phyloP scores from a whole-genome alignment of 2,888 invertebrate genomes.

The Kuschelorhynchus macadamiae region DNA sequence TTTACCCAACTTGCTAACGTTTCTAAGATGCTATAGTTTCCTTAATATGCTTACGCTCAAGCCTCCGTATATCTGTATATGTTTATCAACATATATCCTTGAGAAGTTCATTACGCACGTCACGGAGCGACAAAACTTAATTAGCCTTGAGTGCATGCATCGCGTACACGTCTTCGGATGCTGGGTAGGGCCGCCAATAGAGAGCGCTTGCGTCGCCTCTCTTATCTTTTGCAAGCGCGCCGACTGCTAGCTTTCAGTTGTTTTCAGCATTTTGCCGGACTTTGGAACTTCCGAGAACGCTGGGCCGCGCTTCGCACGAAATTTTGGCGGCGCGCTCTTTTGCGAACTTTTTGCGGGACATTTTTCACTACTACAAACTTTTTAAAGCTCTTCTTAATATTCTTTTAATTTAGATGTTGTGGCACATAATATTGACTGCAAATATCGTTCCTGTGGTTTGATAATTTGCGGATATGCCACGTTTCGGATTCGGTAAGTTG shows the following conservation, averaged over 20 bases:
- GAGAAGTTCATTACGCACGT: constrained; percentile 33
- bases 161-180: constrained; percentile 38
- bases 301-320: constrained; percentile 21
- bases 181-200: constrained; percentile 40
- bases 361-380: too few species aligned
- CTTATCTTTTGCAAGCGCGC: constrained; percentile 39
- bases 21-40: too few species aligned
- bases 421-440: too few species aligned
- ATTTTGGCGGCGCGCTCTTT: constrained; percentile 32
- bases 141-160: constrained; percentile 37
- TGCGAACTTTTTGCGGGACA: constrained; percentile 38
- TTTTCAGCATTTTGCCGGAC: constrained; percentile 40
- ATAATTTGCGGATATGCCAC: too few species aligned
- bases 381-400: too few species aligned
- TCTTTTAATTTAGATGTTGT: too few species aligned
- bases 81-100: constrained; percentile 12
- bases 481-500: too few species aligned
- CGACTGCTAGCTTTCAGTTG: constrained; percentile 47
- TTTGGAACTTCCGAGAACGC: constrained; percentile 24
- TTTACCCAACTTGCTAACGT: too few species aligned
- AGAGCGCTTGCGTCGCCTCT: constrained; percentile 40
- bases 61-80: too few species aligned
- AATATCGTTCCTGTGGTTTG: too few species aligned
- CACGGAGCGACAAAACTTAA: constrained; percentile 31
- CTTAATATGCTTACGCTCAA: too few species aligned